Base-by-base conservation (phyloP, 2,888 invertebrate species). In the Microplitis deprimator region DNA sequence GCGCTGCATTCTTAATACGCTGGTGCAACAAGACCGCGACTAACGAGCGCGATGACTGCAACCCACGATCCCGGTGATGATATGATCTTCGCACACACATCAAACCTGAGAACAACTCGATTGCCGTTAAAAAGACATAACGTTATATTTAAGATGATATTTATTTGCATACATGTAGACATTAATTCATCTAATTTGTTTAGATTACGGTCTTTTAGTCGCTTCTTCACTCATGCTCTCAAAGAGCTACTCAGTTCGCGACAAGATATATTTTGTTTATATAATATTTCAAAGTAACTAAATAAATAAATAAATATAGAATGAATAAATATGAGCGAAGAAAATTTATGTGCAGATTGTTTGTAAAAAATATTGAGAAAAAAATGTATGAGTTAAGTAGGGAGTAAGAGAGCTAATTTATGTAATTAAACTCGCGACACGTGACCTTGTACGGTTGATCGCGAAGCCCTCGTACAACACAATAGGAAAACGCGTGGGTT, bases 371-470 rank as follows among this genome's bases (percentile, higher is more conserved):
- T 29, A 29, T 29, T 29, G 29, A 29, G 29, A 67, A 20, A 62
- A 65, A 20, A 60, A 29, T 20, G 67, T 65, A 71, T 78, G 75
- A 75, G 76, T 77, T 60, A 50, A 50, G 8, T 50, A 50, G 77
- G 77, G 74, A 79, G 79, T 82, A 80, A 79, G 77, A 79, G 77
- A 83, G 83, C 81, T 86, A 88, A 88, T 87, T 88, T 83, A 85
- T 86, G 84, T 87, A 88, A 88, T 88, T 88, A 87, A 87, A 86
- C 82, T 87, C 84, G 84, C 82, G 84, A 81, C 84, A 87, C 82
- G 81, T 85, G 87, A 88, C 88, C 87, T 88, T 88, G 87, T 81
- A 83, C 84, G 82, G 81, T 80, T 82, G 83, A 84, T 84, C 83
- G 83, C 80, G 77, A 79, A 82, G 75, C 81, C 79, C 81, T 69